Percentiles rank a stretch among this genome's conserved stretches.
Conservation (phyloP, 2,113 vertebrate species). For the Chionodraco myersi region DNA sequence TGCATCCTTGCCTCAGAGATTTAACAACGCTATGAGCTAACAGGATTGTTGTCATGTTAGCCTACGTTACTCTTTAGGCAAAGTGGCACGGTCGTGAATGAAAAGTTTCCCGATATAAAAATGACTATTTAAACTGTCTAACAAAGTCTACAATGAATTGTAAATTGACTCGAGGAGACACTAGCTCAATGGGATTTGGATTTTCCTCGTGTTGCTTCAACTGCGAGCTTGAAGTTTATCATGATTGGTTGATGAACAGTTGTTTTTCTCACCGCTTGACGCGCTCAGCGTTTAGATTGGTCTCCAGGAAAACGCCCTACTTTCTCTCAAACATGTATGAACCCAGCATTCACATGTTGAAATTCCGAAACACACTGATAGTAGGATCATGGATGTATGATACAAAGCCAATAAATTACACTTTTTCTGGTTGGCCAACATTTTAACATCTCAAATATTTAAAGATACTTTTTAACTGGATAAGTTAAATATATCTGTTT, state of each 20-base stretch:
- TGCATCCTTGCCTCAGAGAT: conserved; percentile 81
- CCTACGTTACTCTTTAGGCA: neutral
- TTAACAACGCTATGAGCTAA: conserved; percentile 85
- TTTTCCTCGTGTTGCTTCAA: conserved; percentile 3
- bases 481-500: neutral
- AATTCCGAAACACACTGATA: neutral
- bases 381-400: neutral
- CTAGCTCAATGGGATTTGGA: neutral
- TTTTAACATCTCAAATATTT: no score
- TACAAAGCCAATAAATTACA: neutral
- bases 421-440: neutral
- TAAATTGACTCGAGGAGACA: neutral
- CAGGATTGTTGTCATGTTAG: conserved; percentile 89
- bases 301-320: conserved; percentile 6
- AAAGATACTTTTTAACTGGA: neutral
- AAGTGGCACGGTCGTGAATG: neutral
- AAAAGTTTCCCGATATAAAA: neutral
- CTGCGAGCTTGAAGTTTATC: neutral
- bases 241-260: conserved; percentile 26
- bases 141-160: neutral
- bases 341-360: neutral
- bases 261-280: conserved; percentile 28
- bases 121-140: neutral
- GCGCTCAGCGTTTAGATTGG: conserved; percentile 26
- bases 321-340: neutral